These are phyloP conservation scores for Petrocephalus microphthalmus DNA, from an alignment of 2,113 vertebrate genomes.

Conservation along the genomic window DNA sequence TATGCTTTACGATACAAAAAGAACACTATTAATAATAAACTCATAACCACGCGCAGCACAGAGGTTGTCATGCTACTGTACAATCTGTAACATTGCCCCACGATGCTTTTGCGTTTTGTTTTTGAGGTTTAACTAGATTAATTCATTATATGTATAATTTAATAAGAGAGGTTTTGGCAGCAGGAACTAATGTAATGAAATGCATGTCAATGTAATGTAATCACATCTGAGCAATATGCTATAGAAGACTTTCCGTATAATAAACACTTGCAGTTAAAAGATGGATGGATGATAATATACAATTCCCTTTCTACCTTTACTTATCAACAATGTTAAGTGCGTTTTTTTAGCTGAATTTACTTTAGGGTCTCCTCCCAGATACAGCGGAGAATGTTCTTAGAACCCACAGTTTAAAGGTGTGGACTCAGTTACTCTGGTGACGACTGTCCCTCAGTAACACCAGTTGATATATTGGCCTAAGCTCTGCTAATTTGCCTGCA, in stretches of 20 bases:
- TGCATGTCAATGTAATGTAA: background rate
- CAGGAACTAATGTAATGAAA: background rate
- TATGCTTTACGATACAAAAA: background rate
- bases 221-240: background rate
- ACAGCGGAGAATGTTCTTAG: background rate
- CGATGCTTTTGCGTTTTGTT: background rate
- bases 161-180: background rate
- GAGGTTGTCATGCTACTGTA: background rate
- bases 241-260: background rate
- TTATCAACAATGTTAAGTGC: background rate
- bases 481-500: background rate
- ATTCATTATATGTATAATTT: background rate
- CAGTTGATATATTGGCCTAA: background rate
- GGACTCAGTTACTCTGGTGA: background rate
- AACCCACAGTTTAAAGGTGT: background rate
- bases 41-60: background rate
- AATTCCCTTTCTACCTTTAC: background rate
- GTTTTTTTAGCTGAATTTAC: background rate
- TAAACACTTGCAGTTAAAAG: background rate
- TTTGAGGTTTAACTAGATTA: background rate
- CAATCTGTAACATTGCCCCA: background rate
- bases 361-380: background rate
- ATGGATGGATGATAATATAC: background rate
- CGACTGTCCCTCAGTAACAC: background rate
- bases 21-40: background rate